Conservation (phyloP, 2,113 vertebrate genomes). For the Elanoides forficatus region DNA sequence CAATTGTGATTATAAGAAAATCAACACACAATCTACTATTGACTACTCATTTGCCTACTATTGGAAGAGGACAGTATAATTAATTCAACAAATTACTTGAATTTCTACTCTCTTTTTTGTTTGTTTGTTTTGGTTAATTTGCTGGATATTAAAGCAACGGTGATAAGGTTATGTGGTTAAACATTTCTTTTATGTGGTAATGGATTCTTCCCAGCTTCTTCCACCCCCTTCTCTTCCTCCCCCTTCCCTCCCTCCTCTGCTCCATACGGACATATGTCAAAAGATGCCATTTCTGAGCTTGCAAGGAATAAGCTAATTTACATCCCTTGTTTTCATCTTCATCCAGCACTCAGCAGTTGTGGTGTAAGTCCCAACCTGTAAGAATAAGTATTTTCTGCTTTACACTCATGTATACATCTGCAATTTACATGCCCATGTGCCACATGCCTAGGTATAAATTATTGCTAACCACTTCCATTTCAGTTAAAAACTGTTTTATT, state of each 20-base stretch:
- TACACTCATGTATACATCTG: not conserved
- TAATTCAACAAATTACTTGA: not conserved
- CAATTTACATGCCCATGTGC: not conserved
- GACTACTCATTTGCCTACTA: not conserved
- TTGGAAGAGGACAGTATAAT: not conserved
- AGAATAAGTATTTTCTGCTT: conserved; percentile 1
- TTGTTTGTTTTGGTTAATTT: not conserved
- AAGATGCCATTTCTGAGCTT: not conserved
- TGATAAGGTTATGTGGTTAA: not conserved
- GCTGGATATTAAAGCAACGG: not conserved
- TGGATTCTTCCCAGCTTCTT: not conserved
- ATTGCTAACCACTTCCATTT: conserved; percentile 25
- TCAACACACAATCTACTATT: not conserved
- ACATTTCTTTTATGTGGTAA: not conserved
- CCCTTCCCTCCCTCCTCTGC: not conserved
- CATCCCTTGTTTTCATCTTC: not conserved
- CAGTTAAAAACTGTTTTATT: conserved; percentile 44
- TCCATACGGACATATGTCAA: not conserved
- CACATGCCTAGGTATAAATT: not conserved
- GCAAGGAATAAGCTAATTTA: not conserved
- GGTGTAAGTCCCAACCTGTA: not conserved
- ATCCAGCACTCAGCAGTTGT: not conserved
- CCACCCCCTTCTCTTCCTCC: not conserved
- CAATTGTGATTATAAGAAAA: not conserved
- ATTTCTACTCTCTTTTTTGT: not conserved